Base-by-base conservation (phyloP, 2,888 invertebrate genomes). In the Xylota sylvarum region DNA sequence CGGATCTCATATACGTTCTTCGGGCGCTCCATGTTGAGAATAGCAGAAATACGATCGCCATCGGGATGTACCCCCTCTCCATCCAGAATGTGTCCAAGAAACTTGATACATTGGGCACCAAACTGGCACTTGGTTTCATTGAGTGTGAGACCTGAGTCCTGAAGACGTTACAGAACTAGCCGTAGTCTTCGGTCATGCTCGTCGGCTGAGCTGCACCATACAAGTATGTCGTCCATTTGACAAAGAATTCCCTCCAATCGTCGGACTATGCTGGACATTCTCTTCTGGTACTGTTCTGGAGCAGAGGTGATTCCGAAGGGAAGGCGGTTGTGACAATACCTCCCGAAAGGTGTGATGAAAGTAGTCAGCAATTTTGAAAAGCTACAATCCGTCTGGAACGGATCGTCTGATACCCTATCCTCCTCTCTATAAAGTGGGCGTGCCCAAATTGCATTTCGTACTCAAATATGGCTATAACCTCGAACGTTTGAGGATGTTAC, bases 301-400 rank as follows among this genome's bases (percentile, higher is more conserved):
- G 30, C 32, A 46, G 58, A 70, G 2, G 70, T 70, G 30, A 70
- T 48, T 14, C 58, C 58, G 19, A 58, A 58, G 35, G 46, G 58
- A 2, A 58, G 32, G 7, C 30, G 17, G n/a, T 58, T 35, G 17
- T 35, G 32, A n/a, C 30, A 17, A 69, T 50, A 74, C 32, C 74
- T 81, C 52, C 73, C 62, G 10, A 60, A 74, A 7, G 69, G 62
- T 56, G 70, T 79, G 23, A 79, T 60, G 19, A 70, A 70, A n/a
- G 70, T 79, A 0, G 70, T 70, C 2, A 48, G 46, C 5, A 23
- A 12, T 46, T 56, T 35, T 50, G 50, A 37, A n/a, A n/a, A n/a
- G n/a, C n/a, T n/a, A n/a, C n/a, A n/a, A n/a, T n/a, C n/a, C n/a
- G n/a, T n/a, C n/a, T n/a, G n/a, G n/a, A n/a, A n/a, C n/a, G n/a